A percentile compares a stretch with the other conserved stretches of the same genome.
Conservation (phyloP, 2,113 vertebrate genomes). For the Cryptomyrus ogoouensis region DNA sequence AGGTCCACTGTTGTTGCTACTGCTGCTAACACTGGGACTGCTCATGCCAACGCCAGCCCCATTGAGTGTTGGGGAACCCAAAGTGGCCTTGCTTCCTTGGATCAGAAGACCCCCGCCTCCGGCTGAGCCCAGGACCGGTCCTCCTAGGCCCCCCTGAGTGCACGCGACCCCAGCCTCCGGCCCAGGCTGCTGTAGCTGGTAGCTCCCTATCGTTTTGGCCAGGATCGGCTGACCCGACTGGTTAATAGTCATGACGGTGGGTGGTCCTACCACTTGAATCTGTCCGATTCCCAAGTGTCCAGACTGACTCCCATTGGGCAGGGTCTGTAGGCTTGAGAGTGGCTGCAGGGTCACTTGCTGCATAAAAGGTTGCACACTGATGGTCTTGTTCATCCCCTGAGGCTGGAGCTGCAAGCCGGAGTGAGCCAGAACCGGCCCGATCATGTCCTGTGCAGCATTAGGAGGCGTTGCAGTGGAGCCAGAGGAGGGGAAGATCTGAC, state of each 20-base stretch:
- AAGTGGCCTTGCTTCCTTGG: slow-evolving; percentile 72
- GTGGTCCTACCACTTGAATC: slow-evolving; percentile 90
- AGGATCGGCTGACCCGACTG: slow-evolving; percentile 78
- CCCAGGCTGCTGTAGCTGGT: slow-evolving; percentile 73
- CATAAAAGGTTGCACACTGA: slow-evolving; percentile 88
- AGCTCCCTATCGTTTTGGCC: slow-evolving; percentile 79
- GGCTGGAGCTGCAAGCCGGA: slow-evolving; percentile 78
- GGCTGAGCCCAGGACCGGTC: slow-evolving; percentile 53
- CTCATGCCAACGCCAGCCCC: slow-evolving; percentile 59
- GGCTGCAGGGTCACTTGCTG: slow-evolving; percentile 90
- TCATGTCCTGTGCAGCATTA: slow-evolving; percentile 66
- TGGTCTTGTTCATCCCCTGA: slow-evolving; percentile 87
- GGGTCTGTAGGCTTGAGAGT: slow-evolving; percentile 77
- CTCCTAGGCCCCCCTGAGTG: slow-evolving; percentile 61
- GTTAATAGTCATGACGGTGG: slow-evolving; percentile 92
- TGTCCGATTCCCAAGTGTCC: slow-evolving; percentile 79
- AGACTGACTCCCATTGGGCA: slow-evolving; percentile 84
- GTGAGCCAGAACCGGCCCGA: slow-evolving; percentile 80
- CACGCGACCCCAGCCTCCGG: slow-evolving; percentile 63
- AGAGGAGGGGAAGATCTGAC: slow-evolving; percentile 71
- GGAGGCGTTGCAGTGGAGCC: slow-evolving; percentile 50
- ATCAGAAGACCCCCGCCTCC: slow-evolving; percentile 71
- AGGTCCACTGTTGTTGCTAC: slow-evolving; percentile 51
- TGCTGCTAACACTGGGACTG: slow-evolving; percentile 47
- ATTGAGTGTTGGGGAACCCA: slow-evolving; percentile 73